A percentile compares a stretch with the other conserved stretches of the same genome.
Evolutionary conservation across 2,113 vertebrate species (phyloP).

Genomic region (Menidia beryllina): DNA sequence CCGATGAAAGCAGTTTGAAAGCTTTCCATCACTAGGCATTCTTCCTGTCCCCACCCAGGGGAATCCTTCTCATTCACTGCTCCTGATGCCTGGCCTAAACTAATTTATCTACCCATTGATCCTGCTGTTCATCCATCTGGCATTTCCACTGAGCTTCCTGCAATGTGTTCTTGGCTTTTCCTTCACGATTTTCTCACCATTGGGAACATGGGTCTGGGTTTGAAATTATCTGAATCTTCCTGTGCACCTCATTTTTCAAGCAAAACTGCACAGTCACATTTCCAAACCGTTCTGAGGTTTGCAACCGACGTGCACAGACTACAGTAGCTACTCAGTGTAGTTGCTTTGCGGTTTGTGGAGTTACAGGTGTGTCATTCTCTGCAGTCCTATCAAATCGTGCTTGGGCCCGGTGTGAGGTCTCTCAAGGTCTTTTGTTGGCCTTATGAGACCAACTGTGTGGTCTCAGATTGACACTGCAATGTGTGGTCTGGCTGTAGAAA

Average conservation of each 20-base stretch:
- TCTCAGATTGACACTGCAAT: conserved; percentile 56
- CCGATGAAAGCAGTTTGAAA: conserved; percentile 80
- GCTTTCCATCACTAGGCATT: conserved; percentile 73
- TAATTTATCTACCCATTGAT: conserved; percentile 69
- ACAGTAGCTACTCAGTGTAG: conserved; percentile 40
- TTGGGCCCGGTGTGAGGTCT: conserved; percentile 62
- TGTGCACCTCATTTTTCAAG: conserved; percentile 58
- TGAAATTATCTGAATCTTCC: conserved; percentile 56
- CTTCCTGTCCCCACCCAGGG: conserved; percentile 73
- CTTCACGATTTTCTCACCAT: conserved; percentile 28
- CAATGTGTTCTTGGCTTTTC: conserved; percentile 59
- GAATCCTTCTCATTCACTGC: conserved; percentile 67
- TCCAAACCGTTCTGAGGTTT: conserved; percentile 48
- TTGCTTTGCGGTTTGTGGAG: conserved; percentile 49
- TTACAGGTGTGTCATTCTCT: conserved; percentile 61
- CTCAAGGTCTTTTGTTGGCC: conserved; percentile 70
- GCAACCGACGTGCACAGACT: conserved; percentile 38
- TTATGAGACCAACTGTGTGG: conserved; percentile 71
- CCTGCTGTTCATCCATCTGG: conserved; percentile 65
- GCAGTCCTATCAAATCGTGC: conserved; percentile 44
- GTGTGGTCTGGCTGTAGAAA: conserved; percentile 71
- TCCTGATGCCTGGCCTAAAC: conserved; percentile 57
- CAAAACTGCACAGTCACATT: conserved; percentile 37
- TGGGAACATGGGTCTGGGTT: conserved; percentile 45
- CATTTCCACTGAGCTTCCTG: conserved; percentile 55